Percentiles rank a stretch among this genome's conserved stretches.
phyloP scores from a whole-genome alignment of 2,888 invertebrate genomes.

The Erebia aethiops region DNA sequence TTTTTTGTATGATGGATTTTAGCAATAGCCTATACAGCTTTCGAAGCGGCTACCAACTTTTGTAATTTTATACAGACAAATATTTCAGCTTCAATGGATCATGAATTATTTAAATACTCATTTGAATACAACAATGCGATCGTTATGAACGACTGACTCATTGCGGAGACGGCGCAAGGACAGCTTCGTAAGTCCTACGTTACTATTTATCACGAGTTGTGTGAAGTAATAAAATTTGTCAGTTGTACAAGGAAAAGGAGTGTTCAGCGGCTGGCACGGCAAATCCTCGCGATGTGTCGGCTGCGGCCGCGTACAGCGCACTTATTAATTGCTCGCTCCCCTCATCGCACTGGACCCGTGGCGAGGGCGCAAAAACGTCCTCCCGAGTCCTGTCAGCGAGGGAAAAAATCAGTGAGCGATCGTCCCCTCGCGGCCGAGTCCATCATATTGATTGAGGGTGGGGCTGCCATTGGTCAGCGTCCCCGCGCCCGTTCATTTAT shows the following conservation, averaged over 20 bases:
- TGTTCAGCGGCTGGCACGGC: conserved; percentile 49
- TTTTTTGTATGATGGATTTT: conserved; percentile 62
- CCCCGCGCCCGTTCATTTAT: conserved; percentile 83
- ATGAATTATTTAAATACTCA: conserved; percentile 24
- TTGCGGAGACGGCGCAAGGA: conserved; percentile 6
- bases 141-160: conserved; percentile 11
- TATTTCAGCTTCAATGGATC: conserved; percentile 24
- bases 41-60: conserved; percentile 18
- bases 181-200: not conserved
- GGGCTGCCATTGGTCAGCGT: conserved; percentile 82
- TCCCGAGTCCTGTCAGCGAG: conserved; percentile 81
- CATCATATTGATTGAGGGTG: conserved; percentile 85
- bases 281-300: conserved; percentile 42
- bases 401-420: conserved; percentile 84
- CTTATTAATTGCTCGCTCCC: conserved; percentile 81
- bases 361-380: conserved; percentile 80
- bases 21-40: conserved; percentile 36
- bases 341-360: conserved; percentile 58
- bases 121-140: conserved; percentile 22
- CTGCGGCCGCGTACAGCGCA: conserved; percentile 53
- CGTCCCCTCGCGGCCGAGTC: conserved; percentile 83
- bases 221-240: conserved; percentile 33
- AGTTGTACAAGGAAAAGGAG: conserved; percentile 59
- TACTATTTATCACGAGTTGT: conserved; percentile 43
- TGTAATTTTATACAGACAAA: conserved; percentile 25